These are phyloP conservation scores for Eutolmus rufibarbis DNA, from an alignment of 2,888 invertebrate genomes.

Conservation along the genomic window DNA sequence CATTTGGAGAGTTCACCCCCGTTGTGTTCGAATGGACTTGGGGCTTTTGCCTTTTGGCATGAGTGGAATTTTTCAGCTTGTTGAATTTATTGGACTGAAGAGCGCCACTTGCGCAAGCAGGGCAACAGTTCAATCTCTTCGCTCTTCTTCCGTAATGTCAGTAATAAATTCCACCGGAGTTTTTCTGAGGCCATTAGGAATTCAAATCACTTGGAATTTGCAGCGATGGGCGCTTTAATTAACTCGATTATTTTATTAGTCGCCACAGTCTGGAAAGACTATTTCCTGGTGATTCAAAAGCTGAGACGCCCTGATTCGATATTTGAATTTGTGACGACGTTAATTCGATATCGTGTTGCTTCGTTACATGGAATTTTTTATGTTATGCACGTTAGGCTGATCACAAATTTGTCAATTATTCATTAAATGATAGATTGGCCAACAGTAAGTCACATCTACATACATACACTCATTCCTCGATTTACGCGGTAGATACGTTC, in stretches of 20 bases:
- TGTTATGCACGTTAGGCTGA: neutral
- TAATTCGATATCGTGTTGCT: neutral
- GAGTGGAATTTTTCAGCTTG: slow-evolving; percentile 21
- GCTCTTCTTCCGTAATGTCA: neutral
- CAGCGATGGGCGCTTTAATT: neutral
- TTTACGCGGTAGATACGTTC: too few relatives aligned
- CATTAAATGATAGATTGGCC: neutral
- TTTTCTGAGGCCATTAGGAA: neutral
- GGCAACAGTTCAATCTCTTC: neutral
- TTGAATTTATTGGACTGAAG: slow-evolving; percentile 20
- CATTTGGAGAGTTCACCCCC: neutral
- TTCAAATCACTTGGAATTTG: neutral
- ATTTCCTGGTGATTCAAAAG: neutral
- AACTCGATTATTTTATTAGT: neutral
- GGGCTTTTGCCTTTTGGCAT: slow-evolving; percentile 14
- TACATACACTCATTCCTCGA: too few relatives aligned
- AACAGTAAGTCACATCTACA: neutral
- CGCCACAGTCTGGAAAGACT: neutral
- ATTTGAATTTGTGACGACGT: neutral
- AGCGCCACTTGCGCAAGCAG: neutral
- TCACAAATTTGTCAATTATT: neutral
- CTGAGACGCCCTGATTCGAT: neutral
- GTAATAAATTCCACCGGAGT: neutral
- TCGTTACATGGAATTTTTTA: neutral
- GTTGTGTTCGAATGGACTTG: neutral